Conservation (phyloP, 2,113 vertebrate species). For the Sylvilagus bachmani region DNA sequence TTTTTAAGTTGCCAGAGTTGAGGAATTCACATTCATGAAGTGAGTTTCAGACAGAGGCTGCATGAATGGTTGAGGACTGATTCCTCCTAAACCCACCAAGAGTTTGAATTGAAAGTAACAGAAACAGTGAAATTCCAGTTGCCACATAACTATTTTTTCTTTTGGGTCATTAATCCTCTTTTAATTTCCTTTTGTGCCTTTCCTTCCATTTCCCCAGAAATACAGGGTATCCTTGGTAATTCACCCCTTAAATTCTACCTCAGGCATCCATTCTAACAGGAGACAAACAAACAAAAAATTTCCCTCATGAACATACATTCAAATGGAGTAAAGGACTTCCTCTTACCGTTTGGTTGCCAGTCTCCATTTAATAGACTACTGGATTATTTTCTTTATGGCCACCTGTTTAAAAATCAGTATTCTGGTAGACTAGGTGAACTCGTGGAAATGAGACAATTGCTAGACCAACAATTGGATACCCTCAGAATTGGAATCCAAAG, state of each 20-base stretch:
- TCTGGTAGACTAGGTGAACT: conserved; percentile 81
- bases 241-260: not conserved
- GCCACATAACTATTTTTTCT: not conserved
- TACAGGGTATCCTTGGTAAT: not conserved
- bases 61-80: not conserved
- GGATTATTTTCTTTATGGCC: conserved; percentile 67
- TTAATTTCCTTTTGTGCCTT: not conserved
- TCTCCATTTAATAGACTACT: conserved; percentile 81
- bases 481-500: conserved; percentile 68
- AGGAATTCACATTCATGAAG: not conserved
- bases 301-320: conserved; percentile 41
- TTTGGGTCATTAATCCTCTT: not conserved
- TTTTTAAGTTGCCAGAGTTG: not conserved
- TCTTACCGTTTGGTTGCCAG: not conserved
- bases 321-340: not conserved
- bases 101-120: conserved; percentile 37
- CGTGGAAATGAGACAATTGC: conserved; percentile 41
- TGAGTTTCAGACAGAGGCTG: not conserved
- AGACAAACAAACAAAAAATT: not conserved
- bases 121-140: not conserved
- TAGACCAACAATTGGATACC: not conserved
- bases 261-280: not conserved
- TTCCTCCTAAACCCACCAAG: not conserved
- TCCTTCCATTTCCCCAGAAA: not conserved
- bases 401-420: conserved; percentile 83